A percentile compares a stretch with the other conserved stretches of the same genome.
Evolutionary conservation across 2,113 vertebrate species (phyloP).

Genomic region (Colius striatus): DNA sequence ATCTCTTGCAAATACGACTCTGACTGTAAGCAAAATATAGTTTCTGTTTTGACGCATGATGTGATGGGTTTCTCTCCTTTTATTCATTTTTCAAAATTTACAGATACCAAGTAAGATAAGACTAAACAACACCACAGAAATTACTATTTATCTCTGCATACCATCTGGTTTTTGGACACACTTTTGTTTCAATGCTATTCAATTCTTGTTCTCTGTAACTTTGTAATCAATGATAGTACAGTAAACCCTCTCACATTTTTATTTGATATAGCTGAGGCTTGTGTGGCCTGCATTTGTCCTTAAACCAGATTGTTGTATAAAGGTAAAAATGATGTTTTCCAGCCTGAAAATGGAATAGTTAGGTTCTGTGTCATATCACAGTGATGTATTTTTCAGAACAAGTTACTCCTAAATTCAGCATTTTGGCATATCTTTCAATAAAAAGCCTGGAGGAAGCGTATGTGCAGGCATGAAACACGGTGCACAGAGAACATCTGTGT

Average conservation of each 20-base stretch:
- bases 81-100: background rate
- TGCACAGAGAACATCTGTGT: rapidly evolving
- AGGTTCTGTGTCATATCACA: background rate
- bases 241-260: background rate
- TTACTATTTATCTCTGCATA: background rate
- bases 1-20: background rate
- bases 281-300: background rate
- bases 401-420: background rate
- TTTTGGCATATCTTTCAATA: background rate
- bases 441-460: background rate
- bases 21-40: background rate
- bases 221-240: background rate
- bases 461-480: rapidly evolving
- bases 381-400: background rate
- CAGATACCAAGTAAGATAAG: background rate
- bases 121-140: background rate
- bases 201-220: background rate
- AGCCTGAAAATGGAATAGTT: background rate
- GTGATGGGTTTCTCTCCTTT: background rate
- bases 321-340: background rate
- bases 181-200: background rate
- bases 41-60: background rate
- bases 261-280: background rate
- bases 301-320: background rate
- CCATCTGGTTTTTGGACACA: background rate